A percentile compares a stretch with the other conserved stretches of the same genome.
Conservation (phyloP, 2,888 invertebrate genomes). For the Latrodectus elegans region DNA sequence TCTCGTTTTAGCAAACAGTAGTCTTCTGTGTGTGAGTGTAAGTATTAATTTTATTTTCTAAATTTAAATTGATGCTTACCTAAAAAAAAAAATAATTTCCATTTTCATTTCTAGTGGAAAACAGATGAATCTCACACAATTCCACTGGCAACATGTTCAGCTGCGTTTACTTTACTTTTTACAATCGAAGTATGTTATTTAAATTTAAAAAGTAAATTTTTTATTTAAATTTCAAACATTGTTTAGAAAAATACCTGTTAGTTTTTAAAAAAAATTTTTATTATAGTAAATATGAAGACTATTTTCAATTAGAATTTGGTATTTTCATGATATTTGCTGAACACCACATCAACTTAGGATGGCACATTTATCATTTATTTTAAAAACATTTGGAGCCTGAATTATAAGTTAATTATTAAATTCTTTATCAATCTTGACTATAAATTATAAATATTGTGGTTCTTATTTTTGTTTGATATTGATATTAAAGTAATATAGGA, state of each 20-base stretch:
- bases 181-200: constrained; percentile 82
- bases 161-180: constrained; percentile 92
- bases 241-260: too few relatives aligned
- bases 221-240: not conserved
- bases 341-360: not conserved
- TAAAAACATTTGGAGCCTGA: too few relatives aligned
- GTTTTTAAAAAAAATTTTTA: too few relatives aligned
- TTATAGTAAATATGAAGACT: too few relatives aligned
- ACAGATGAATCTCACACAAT: constrained; percentile 80
- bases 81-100: not conserved
- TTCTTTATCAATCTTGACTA: too few relatives aligned
- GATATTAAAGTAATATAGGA: too few relatives aligned
- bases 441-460: too few relatives aligned
- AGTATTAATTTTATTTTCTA: constrained; percentile 74
- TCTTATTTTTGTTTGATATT: too few relatives aligned
- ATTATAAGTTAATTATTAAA: too few relatives aligned
- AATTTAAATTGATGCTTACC: not conserved
- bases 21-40: constrained; percentile 91
- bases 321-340: not conserved
- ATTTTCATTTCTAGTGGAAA: constrained; percentile 71
- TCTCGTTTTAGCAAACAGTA: constrained; percentile 94
- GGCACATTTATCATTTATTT: not conserved
- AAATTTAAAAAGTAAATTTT: not conserved
- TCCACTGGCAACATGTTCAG: constrained; percentile 89
- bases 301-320: too few relatives aligned